Percentiles rank a stretch among this genome's conserved stretches.
phyloP scores from a whole-genome alignment of 2,797 vertebrate genomes.

The Typhlichthys eigenmanni region DNA sequence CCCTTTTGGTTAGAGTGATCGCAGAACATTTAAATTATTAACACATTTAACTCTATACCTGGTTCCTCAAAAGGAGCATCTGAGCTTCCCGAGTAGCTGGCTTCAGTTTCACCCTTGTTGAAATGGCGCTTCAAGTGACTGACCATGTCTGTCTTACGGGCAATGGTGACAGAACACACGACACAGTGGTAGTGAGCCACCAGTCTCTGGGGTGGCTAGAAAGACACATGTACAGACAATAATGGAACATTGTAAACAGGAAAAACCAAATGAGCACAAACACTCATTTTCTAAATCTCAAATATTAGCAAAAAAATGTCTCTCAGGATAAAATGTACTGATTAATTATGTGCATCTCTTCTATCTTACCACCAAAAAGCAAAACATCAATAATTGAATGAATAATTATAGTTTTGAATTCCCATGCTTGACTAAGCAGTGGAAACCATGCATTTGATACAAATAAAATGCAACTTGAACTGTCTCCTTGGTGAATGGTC shows the following conservation, averaged over 20 bases:
- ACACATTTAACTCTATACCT: conserved; percentile 41
- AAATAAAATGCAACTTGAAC: background rate
- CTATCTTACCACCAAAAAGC: background rate
- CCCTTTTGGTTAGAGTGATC: no score
- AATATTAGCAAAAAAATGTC: background rate
- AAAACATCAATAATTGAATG: background rate
- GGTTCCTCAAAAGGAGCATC: conserved; percentile 62
- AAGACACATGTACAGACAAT: conserved; percentile 1
- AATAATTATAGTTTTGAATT: background rate
- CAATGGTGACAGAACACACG: conserved; percentile 92
- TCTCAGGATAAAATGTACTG: background rate
- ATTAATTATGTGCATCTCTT: background rate
- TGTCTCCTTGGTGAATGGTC: background rate
- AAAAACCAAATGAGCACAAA: background rate
- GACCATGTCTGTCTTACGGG: conserved; percentile 92
- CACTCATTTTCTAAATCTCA: background rate
- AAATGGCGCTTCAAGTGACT: conserved; percentile 91
- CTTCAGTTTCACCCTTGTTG: conserved; percentile 93
- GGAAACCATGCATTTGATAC: background rate
- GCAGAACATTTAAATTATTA: background rate
- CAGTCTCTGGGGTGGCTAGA: conserved; percentile 79
- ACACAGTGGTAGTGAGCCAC: conserved; percentile 96
- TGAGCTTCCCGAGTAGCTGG: conserved; percentile 80
- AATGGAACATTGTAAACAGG: background rate
- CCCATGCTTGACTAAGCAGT: background rate